A percentile compares a stretch with the other conserved stretches of the same genome.
phyloP scores from a whole-genome alignment of 53 echinoderm and acorn worm species.

The Astropecten irregularis region DNA sequence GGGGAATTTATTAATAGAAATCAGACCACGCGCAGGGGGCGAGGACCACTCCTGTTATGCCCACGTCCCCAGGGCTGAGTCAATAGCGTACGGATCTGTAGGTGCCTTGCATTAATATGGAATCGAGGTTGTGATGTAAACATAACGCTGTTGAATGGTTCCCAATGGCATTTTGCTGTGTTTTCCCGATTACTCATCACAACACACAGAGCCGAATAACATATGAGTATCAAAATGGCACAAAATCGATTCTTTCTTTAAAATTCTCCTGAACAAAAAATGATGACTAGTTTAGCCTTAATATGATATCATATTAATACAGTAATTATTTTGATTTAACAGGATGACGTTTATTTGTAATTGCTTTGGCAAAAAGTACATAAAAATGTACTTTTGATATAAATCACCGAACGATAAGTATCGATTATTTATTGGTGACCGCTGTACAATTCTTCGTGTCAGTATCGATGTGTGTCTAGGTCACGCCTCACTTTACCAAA shows the following conservation, averaged over 20 bases:
- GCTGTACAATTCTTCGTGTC: not conserved
- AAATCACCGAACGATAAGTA: not conserved
- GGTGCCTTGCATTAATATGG: not conserved
- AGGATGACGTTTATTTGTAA: not conserved
- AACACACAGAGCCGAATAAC: not conserved
- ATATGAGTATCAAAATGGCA: not conserved
- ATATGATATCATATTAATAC: not conserved
- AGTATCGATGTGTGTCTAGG: not conserved
- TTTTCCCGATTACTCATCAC: constrained; percentile 34
- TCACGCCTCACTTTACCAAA: constrained; percentile 43
- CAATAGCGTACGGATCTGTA: not conserved
- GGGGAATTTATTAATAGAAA: too few relatives aligned
- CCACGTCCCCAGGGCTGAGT: constrained; percentile 27
- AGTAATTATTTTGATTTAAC: not conserved
- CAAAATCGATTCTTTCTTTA: not conserved
- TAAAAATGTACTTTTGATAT: too few relatives aligned
- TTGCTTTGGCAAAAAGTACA: too few relatives aligned
- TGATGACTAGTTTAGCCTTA: not conserved
- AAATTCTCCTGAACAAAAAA: not conserved
- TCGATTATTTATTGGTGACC: not conserved
- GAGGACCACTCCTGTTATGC: constrained; percentile 16
- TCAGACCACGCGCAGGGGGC: not conserved
- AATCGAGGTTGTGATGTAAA: constrained; percentile 42
- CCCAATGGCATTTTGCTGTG: not conserved
- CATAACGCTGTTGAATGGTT: not conserved